Base-by-base conservation (phyloP, 2,888 invertebrate genomes). In the Calephelis perditalis region DNA sequence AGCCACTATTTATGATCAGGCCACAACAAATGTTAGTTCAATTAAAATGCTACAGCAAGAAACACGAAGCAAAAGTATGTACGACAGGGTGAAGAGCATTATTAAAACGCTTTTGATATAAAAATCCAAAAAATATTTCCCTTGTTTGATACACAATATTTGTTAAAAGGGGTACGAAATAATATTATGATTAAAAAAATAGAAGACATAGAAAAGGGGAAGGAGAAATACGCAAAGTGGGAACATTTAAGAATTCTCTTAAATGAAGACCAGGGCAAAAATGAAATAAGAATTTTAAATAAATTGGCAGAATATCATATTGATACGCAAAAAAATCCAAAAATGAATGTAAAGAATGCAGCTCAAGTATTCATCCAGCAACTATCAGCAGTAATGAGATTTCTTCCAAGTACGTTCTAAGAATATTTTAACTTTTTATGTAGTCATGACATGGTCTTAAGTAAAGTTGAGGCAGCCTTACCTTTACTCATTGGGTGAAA, bases 81-180 rank as follows among this genome's bases (percentile, higher is more conserved):
- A 46, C 9, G 37, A 58, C 7, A 47, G 47, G 37, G 37, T 46
- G 35, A 35, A 47, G 58, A 47, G 36, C 36, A 47, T 10, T 37
- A 26, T n/a, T 36, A 12, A n/a, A 58, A 10, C 36, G 58, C 57
- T 45, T 26, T 45, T 35, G 47, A 58, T 12, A 7, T 58, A 2
- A 12, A 58, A 12, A 3, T 5, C 36, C 10, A 47, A 7, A 58
- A 58, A 36, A 36, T 61, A 12, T 61, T 61, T 11, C 61, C 61
- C 5, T 44, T 61, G 9, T 61, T 57, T 45, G 61, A 58, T 44
- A 57, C 61, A 40, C 60, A 57, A 0, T 57, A 57, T 57, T 60
- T 60, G 49, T 35, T 60, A 43, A 60, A 57, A 56, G 57, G 57
- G 10, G 43, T 60, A 5, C 49, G 60, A 49, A 60, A 60, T 43